These are phyloP conservation scores for Cydia strobilella DNA, from an alignment of 1,140 invertebrate species.

Conservation along the genomic window DNA sequence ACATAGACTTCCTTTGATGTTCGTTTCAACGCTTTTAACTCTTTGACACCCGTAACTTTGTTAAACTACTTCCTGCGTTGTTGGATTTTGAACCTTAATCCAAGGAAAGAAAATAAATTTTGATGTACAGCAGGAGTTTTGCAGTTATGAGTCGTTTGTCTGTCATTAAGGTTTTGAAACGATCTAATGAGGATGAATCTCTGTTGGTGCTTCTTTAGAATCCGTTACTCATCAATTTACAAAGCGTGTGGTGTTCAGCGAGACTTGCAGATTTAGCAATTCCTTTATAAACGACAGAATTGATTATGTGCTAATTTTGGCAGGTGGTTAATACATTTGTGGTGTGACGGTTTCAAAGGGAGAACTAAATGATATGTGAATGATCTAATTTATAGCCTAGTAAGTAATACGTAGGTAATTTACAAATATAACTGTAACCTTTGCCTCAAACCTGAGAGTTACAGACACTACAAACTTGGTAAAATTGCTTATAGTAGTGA, in stretches of 20 bases:
- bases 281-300: background rate
- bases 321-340: background rate
- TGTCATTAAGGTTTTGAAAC: constrained; percentile 27
- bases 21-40: constrained; percentile 24
- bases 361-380: background rate
- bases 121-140: background rate
- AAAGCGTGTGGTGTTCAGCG: background rate
- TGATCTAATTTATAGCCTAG: background rate
- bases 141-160: background rate
- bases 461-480: no score
- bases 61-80: background rate
- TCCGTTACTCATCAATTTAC: background rate
- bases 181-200: constrained; percentile 30
- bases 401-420: no score
- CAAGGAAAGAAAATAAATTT: background rate
- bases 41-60: constrained; percentile 26
- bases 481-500: no score
- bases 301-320: background rate
- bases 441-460: no score
- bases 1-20: constrained; percentile 30
- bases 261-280: background rate
- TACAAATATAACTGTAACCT: no score
- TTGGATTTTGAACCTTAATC: background rate
- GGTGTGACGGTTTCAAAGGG: background rate
- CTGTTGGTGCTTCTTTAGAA: background rate